Percentiles rank a stretch among this genome's conserved stretches.
phyloP scores from a whole-genome alignment of 2,888 invertebrate species.

The Scaptomyza caliginosa region DNA sequence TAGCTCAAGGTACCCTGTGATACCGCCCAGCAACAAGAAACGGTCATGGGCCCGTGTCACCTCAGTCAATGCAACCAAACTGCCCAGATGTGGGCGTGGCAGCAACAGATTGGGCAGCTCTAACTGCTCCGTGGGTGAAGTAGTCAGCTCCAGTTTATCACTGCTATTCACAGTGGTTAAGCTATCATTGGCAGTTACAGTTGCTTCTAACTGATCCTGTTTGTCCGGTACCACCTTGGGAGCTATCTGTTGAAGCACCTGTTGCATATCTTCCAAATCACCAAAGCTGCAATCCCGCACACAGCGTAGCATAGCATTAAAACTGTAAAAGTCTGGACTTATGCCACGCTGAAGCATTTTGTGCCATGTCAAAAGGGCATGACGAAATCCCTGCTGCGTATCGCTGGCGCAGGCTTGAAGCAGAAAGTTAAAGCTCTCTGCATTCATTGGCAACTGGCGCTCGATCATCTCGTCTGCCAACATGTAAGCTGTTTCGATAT shows the following conservation, averaged over 20 bases:
- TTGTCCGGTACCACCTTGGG: constrained; percentile 4
- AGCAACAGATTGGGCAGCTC: constrained; percentile 88
- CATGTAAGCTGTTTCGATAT: constrained; percentile 90
- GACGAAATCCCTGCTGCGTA: constrained; percentile 89
- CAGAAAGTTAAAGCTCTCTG: constrained; percentile 91
- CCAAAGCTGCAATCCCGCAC: constrained; percentile 93
- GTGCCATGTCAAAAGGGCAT: constrained; percentile 91
- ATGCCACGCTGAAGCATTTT: constrained; percentile 89
- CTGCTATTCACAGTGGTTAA: neutral
- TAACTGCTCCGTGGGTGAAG: constrained; percentile 31
- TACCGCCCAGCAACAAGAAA: constrained; percentile 90
- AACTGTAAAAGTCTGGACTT: constrained; percentile 89
- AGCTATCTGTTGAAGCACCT: constrained; percentile 84
- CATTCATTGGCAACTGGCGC: constrained; percentile 86
- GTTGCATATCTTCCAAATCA: constrained; percentile 86
- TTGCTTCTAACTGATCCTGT: constrained; percentile 1
- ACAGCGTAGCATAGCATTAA: constrained; percentile 92
- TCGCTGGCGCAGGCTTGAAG: constrained; percentile 93
- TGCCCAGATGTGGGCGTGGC: constrained; percentile 86
- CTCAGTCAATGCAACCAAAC: constrained; percentile 86
- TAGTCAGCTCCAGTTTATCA: neutral
- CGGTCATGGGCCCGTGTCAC: constrained; percentile 87
- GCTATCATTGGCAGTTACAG: neutral
- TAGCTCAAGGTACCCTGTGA: constrained; percentile 89
- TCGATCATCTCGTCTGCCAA: constrained; percentile 93